Base-by-base conservation (phyloP, 1,140 invertebrate genomes). In the Polypedilum pembai region DNA sequence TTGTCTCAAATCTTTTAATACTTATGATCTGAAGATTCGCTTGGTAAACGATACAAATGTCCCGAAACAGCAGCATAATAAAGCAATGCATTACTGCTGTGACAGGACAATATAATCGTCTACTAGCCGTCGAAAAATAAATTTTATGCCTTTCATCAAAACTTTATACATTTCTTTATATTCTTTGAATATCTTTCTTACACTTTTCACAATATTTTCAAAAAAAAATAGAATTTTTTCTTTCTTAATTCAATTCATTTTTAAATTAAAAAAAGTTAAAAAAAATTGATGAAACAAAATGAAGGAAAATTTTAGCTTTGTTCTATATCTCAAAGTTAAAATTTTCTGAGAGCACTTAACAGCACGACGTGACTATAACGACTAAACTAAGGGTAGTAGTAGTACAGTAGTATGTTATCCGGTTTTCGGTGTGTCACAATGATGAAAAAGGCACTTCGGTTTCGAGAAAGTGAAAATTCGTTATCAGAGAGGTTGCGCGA, bases 81-180 rank as follows among this genome's bases (percentile, higher is more conserved):
- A 80, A 81, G 82, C 76, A 83, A 83, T 82, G 82, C 85, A 87
- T 87, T 93, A 94, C 91, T 94, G 92, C 92, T 94, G 92, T 94
- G 91, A 93, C 91, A 92, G 90, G 92, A 94, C 92, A 94, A 94
- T 94, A 94, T 93, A 88, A 90, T 85, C 86, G 89, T 80, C 82
- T 80, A 82, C 78, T 79, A 81, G 78, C 78, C 76, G 79, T 79
- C 75, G 78, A 79, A 79, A 78, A 76, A 78, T 76, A 75, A 75
- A 76, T 75, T 41, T 63, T 76, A 63, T 75, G 75, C 66, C 24
- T 75, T 76, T 45, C 73, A 76, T 77, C 77, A 76, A 76, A 77
- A 79, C 76, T 77, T 73, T 75, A 75, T 74, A 74, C 72, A 74
- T 72, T 76, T 76, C 76, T 78, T 77, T 5, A 40, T 41, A n/a